Evolutionary conservation across 2,888 invertebrate species (phyloP).

Genomic region (Litoditis marina): DNA sequence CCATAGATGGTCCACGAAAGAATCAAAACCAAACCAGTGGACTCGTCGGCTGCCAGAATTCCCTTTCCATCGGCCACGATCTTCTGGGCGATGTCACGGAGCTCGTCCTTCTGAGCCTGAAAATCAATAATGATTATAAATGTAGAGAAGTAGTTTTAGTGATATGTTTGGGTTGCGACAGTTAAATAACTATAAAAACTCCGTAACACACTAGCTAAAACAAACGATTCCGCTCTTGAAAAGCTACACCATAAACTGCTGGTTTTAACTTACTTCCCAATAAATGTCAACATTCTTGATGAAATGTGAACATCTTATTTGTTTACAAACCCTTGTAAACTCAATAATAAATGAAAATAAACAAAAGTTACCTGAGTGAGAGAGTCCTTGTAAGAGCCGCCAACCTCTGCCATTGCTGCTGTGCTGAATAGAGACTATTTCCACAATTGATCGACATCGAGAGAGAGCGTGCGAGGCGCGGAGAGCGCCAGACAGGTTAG

Average conservation of each 20-base stretch:
- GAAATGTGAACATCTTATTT: no score
- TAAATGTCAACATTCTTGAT: no score
- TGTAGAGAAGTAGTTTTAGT: no score
- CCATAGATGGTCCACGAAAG: not conserved
- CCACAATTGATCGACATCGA: not conserved
- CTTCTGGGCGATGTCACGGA: constrained; percentile 42
- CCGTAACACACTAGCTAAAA: no score
- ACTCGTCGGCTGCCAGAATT: constrained; percentile 56
- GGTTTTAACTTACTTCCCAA: no score
- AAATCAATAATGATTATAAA: not conserved
- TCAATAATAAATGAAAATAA: no score
- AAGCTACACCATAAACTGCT: no score
- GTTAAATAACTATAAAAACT: no score
- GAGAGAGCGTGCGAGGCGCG: not conserved
- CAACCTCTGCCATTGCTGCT: constrained; percentile 54
- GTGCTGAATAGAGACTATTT: constrained; percentile 3
- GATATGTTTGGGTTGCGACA: no score
- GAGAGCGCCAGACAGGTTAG: not conserved
- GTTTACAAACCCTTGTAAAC: no score
- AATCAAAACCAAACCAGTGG: constrained; percentile 32
- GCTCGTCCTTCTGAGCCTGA: constrained; percentile 39
- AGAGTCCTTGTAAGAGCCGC: constrained; percentile 51
- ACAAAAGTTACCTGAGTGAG: constrained; percentile 31
- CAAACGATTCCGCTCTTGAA: no score
- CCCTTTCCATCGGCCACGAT: constrained; percentile 53